Conservation (phyloP, 2,797 vertebrate genomes). For the Heterohyrax brucei region DNA sequence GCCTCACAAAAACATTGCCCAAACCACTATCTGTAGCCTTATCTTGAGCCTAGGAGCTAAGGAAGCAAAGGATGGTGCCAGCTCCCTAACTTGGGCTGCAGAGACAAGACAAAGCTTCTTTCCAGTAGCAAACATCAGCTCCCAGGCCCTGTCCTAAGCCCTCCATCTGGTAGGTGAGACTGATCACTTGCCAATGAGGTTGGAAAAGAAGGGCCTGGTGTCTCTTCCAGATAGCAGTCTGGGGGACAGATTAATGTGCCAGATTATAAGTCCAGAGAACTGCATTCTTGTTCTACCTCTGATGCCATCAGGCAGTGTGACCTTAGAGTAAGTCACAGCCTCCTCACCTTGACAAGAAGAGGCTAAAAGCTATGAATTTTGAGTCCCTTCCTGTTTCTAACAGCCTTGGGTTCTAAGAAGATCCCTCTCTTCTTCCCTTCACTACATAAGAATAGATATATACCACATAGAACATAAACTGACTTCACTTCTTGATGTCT, state of each 20-base stretch:
- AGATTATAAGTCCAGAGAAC: not conserved
- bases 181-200: not conserved
- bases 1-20: constrained; percentile 6
- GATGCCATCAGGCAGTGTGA: not conserved
- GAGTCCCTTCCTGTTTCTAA: constrained; percentile 41
- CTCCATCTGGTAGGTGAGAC: constrained; percentile 7
- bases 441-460: not conserved
- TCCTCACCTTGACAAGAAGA: constrained; percentile 39
- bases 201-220: not conserved
- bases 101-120: not conserved
- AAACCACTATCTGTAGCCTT: not conserved
- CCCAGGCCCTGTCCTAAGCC: not conserved
- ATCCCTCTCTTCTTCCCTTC: not conserved
- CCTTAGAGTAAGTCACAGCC: constrained; percentile 41
- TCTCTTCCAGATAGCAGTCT: constrained; percentile 1
- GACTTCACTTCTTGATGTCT: not conserved
- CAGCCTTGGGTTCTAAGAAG: constrained; percentile 51
- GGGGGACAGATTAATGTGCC: not conserved
- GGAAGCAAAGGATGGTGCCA: not conserved
- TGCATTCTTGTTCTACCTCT: not conserved
- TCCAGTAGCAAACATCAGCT: constrained; percentile 30
- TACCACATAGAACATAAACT: not conserved
- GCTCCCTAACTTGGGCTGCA: not conserved
- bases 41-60: constrained; percentile 25
- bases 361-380: constrained; percentile 28